phyloP scores from a whole-genome alignment of 2,888 invertebrate species.

The Ennomos erosarius region DNA sequence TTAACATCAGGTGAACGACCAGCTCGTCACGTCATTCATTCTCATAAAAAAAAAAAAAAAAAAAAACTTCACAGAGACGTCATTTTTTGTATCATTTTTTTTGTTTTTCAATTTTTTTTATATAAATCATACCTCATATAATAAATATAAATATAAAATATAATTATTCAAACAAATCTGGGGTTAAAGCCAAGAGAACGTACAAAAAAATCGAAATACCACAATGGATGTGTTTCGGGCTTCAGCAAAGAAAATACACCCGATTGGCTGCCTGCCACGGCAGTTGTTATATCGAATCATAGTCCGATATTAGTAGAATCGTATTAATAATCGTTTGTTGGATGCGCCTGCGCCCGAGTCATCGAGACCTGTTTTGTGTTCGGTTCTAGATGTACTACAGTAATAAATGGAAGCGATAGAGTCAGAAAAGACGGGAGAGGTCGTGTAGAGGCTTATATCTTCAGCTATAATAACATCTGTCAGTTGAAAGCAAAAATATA shows the following conservation, averaged over 20 bases:
- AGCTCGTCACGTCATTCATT: too few relatives aligned
- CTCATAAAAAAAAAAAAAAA: too few relatives aligned
- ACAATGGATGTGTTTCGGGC: constrained; percentile 8
- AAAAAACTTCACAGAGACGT: too few relatives aligned
- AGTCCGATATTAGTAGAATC: constrained; percentile 47
- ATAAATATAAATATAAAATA: too few relatives aligned
- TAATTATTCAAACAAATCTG: constrained; percentile 8
- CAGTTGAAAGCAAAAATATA: too few relatives aligned
- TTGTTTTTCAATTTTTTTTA: too few relatives aligned
- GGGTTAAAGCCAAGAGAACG: constrained; percentile 25
- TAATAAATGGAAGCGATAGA: background rate
- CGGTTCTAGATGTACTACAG: constrained; percentile 1
- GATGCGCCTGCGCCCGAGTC: constrained; percentile 42
- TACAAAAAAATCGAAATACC: constrained; percentile 23
- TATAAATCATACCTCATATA: too few relatives aligned
- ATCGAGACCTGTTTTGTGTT: constrained; percentile 16
- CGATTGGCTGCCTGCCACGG: constrained; percentile 65
- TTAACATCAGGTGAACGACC: too few relatives aligned
- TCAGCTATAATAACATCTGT: too few relatives aligned
- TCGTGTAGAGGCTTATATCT: too few relatives aligned
- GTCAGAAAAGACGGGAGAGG: background rate
- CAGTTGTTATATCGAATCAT: constrained; percentile 53
- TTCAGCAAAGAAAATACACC: constrained; percentile 39
- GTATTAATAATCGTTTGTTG: constrained; percentile 65
- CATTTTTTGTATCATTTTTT: too few relatives aligned